Conservation (phyloP, 2,113 vertebrate genomes). For the Microtus richardsoni region DNA sequence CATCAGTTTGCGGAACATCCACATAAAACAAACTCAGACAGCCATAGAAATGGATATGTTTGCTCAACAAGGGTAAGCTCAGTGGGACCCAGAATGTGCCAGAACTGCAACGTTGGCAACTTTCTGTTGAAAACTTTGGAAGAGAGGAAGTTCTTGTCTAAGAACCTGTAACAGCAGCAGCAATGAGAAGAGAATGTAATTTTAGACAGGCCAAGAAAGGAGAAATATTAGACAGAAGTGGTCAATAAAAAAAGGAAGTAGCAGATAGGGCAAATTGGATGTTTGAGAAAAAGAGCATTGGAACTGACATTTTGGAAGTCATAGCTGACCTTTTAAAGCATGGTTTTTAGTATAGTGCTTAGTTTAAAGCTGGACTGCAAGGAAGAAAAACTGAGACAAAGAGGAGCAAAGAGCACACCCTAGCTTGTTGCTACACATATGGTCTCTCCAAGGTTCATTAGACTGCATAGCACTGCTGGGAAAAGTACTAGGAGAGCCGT, state of each 20-base stretch:
- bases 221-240: constrained; percentile 44
- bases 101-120: constrained; percentile 47
- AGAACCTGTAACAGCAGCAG: not conserved
- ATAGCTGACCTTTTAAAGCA: constrained; percentile 68
- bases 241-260: constrained; percentile 45
- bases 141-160: constrained; percentile 27
- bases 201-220: constrained; percentile 27
- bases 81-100: not conserved
- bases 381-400: constrained; percentile 38
- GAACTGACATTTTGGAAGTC: constrained; percentile 59
- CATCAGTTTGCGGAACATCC: not conserved
- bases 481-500: not conserved
- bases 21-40: constrained; percentile 27
- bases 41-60: constrained; percentile 21
- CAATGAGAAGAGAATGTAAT: constrained; percentile 24
- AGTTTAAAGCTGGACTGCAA: constrained; percentile 22
- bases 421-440: not conserved
- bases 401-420: not conserved
- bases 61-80: constrained; percentile 13
- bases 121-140: constrained; percentile 8
- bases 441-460: not conserved
- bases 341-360: constrained; percentile 38
- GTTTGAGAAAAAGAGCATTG: constrained; percentile 54
- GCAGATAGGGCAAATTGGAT: constrained; percentile 9
- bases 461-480: not conserved